Conservation (phyloP, 2,113 vertebrate species). For the Numenius arquata region DNA sequence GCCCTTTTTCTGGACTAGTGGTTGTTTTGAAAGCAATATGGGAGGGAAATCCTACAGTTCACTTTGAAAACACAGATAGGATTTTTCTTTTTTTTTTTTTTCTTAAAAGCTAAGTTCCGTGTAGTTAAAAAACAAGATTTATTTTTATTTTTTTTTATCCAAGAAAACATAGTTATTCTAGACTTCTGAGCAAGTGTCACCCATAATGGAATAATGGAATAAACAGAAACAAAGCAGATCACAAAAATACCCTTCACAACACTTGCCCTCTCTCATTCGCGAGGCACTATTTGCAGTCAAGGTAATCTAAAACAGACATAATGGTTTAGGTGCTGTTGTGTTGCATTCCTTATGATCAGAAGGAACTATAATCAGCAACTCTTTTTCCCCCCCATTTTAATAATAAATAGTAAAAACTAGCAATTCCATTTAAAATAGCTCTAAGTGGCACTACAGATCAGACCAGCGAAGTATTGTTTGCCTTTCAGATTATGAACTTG, state of each 20-base stretch:
- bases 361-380: not conserved
- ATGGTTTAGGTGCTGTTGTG: not conserved
- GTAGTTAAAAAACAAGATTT: not conserved
- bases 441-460: constrained; percentile 21
- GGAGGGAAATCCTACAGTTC: not conserved
- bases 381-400: not conserved
- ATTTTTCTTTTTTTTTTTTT: not conserved
- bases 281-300: not conserved
- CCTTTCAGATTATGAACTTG: constrained; percentile 36
- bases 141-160: not conserved
- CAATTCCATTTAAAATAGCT: constrained; percentile 33
- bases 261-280: not conserved
- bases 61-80: not conserved
- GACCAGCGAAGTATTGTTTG: constrained; percentile 9
- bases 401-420: not conserved
- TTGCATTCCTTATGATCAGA: not conserved
- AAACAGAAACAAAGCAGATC: not conserved
- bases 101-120: not conserved
- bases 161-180: not conserved
- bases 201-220: not conserved
- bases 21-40: not conserved
- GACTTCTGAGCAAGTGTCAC: not conserved
- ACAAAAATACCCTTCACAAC: not conserved
- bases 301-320: not conserved
- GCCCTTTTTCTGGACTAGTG: not conserved